Evolutionary conservation across 2,888 invertebrate genomes (phyloP).

Genomic region (Tolmerus cingulatus): DNA sequence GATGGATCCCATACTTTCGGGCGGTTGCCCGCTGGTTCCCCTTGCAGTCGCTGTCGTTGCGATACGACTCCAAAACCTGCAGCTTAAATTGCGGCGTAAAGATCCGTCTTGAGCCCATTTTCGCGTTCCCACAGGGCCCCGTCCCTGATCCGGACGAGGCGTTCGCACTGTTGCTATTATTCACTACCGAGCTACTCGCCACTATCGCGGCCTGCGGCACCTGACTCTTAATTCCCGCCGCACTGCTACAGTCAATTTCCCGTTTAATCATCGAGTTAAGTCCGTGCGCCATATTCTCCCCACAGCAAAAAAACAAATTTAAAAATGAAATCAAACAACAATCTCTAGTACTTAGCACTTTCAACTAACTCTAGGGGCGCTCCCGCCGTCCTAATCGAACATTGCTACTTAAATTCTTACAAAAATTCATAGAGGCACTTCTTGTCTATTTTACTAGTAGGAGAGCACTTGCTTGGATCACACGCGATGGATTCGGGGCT

Average conservation of each 20-base stretch:
- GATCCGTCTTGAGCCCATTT: conserved; percentile 84
- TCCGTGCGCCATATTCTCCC: conserved; percentile 67
- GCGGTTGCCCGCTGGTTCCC: conserved; percentile 91
- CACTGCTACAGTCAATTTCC: conserved; percentile 56
- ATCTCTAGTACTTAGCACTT: not conserved
- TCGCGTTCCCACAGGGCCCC: conserved; percentile 54
- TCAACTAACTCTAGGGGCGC: not conserved
- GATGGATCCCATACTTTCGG: conserved; percentile 87
- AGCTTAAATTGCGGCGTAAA: conserved; percentile 90
- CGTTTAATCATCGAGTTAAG: conserved; percentile 66
- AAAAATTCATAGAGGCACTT: conserved; percentile 34
- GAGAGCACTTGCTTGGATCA: not conserved
- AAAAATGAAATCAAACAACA: not conserved
- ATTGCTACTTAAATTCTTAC: conserved; percentile 28
- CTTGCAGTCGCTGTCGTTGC: conserved; percentile 85
- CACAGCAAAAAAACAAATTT: not conserved
- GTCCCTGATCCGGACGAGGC: not conserved
- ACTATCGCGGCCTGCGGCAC: not conserved
- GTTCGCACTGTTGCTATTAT: conserved; percentile 12
- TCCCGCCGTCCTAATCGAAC: not conserved
- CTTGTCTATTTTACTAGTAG: conserved; percentile 9
- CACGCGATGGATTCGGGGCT: not conserved
- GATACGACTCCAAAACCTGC: conserved; percentile 87
- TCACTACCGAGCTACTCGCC: conserved; percentile 1
- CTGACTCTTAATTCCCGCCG: conserved; percentile 49